Base-by-base conservation (phyloP, 2,113 vertebrate genomes). In the Amia ocellicauda region DNA sequence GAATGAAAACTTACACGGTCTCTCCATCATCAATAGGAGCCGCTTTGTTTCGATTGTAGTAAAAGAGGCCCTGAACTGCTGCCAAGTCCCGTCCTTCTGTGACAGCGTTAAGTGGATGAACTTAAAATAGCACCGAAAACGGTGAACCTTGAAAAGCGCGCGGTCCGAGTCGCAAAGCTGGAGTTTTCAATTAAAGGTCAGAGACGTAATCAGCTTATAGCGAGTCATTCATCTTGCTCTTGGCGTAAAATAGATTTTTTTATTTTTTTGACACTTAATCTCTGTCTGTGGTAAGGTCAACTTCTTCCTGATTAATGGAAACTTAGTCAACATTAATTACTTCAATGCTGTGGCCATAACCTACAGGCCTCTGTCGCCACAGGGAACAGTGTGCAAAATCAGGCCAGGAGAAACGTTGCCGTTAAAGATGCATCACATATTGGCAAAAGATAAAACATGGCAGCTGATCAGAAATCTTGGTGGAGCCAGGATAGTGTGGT, bases 201-300 rank as follows among this genome's bases (percentile, higher is more conserved):
- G 5, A 36, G 31, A 36, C 5, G 31, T 36, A 36, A 47, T 47
- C 45, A 47, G 45, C 45, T 47, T 7, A 47, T 47, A 47, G 16
- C 11, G n/a, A 47, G 45, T 47, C 14, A 47, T 47, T 17, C n/a
- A 17, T 47, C 45, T 47, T 17, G 4, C 11, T 1, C 16, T 19
- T 7, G 45, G 45, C 14, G 3, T 20, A 7, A 47, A 13, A 80
- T 77, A 58, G 68, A 63, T 64, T 60, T 36, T 47, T 49, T 82
- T 83, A 81, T 75, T 83, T 80, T 80, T 72, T 69, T 69, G 68
- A 82, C 72, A 77, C 76, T 82, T 76, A 80, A 85, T 80, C 74
- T 80, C 74, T 80, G 73, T 75, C 77, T 80, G 69, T 68, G 74
- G 64, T 84, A 80, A 89, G 84, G 85, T 88, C 88, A 88, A 61